Conservation (phyloP, 2,113 vertebrate genomes). For the Azemiops feae region DNA sequence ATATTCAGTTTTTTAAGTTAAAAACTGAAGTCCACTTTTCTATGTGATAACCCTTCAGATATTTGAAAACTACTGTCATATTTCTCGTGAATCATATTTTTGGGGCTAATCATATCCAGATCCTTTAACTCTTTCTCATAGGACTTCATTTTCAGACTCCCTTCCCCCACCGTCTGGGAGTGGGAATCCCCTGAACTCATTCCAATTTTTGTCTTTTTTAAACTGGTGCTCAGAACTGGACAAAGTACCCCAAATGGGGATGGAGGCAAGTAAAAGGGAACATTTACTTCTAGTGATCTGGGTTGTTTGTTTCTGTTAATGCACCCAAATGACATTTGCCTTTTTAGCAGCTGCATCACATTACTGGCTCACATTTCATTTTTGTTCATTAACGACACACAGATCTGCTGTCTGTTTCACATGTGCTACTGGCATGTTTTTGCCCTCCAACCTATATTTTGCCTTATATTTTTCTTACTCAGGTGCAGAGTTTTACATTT, state of each 20-base stretch:
- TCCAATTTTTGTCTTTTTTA: not conserved
- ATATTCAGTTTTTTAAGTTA: not conserved
- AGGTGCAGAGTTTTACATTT: not conserved
- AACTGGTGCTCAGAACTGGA: not conserved
- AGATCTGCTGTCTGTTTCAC: not conserved
- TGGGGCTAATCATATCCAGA: not conserved
- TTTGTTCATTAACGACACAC: not conserved
- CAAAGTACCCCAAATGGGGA: not conserved
- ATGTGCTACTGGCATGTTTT: not conserved
- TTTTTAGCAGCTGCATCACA: not conserved
- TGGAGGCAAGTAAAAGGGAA: not conserved
- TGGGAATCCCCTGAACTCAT: not conserved
- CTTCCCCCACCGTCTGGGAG: not conserved
- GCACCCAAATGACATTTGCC: not conserved
- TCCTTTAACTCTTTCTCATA: not conserved
- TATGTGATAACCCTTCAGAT: not conserved
- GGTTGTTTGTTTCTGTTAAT: not conserved
- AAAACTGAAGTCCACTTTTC: not conserved
- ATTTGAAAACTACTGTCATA: not conserved
- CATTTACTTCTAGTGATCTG: not conserved
- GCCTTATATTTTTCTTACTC: not conserved
- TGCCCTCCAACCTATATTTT: not conserved
- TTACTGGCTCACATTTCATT: not conserved
- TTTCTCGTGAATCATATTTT: not conserved
- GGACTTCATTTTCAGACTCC: not conserved